phyloP scores from a whole-genome alignment of 2,888 invertebrate genomes.

The Lucinisca nassula region DNA sequence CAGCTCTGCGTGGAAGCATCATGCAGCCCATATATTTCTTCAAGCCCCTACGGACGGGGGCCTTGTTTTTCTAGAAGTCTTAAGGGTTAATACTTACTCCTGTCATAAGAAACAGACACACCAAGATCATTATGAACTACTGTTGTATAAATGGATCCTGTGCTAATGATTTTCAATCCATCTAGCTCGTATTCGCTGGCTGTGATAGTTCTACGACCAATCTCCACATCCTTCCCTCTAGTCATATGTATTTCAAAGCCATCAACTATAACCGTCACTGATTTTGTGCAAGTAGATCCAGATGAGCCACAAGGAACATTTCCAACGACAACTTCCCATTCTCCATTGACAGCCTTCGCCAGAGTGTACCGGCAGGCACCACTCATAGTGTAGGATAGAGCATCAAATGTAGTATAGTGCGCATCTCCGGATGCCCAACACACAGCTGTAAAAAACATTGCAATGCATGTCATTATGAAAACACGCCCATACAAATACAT shows the following conservation, averaged over 20 bases:
- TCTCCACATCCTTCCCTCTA: slow-evolving; percentile 70
- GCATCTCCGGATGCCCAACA: slow-evolving; percentile 97
- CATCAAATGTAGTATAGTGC: slow-evolving; percentile 96
- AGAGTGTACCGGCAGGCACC: slow-evolving; percentile 95
- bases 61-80: no score
- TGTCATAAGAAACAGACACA: no score
- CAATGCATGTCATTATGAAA: no score
- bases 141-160: no score
- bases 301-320: slow-evolving; percentile 95
- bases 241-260: slow-evolving; percentile 57
- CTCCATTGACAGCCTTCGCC: slow-evolving; percentile 30
- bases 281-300: slow-evolving; percentile 94
- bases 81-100: no score
- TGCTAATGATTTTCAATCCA: not conserved
- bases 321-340: slow-evolving; percentile 85
- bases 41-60: no score
- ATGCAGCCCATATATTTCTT: no score
- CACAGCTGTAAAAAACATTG: slow-evolving; percentile 60
- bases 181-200: not conserved
- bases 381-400: slow-evolving; percentile 94
- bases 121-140: no score
- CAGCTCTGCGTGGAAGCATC: no score
- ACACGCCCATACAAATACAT: no score
- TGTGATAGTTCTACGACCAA: slow-evolving; percentile 71
- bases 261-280: slow-evolving; percentile 57